Conservation (phyloP, 1,140 invertebrate species). For the Arion vulgaris region DNA sequence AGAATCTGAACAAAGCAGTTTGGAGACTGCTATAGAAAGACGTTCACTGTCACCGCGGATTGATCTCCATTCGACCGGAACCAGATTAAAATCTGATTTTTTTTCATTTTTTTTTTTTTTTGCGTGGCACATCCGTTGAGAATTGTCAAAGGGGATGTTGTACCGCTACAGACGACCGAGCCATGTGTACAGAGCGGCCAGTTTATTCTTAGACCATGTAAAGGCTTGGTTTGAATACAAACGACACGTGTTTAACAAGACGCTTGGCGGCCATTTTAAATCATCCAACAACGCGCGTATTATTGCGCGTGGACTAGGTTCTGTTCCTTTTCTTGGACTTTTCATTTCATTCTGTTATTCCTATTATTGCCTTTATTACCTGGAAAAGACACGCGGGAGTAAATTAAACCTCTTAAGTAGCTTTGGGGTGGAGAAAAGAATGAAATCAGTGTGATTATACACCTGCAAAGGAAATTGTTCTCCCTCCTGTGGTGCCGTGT, state of each 20-base stretch:
- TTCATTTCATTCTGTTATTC: slow-evolving; percentile 1
- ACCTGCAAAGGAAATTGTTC: slow-evolving; percentile 1
- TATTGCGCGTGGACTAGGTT: background rate
- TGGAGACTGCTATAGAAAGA: background rate
- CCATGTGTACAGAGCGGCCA: background rate
- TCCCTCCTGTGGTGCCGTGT: background rate
- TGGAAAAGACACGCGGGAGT: background rate
- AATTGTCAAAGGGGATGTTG: slow-evolving; percentile 1
- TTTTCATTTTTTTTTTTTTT: too few species aligned
- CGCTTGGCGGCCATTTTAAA: background rate
- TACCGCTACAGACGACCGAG: background rate
- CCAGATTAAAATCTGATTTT: slow-evolving; percentile 6
- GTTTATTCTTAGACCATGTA: background rate
- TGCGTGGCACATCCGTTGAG: background rate
- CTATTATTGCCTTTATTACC: background rate
- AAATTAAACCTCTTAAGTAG: slow-evolving; percentile 8
- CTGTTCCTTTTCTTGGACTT: slow-evolving; percentile 4
- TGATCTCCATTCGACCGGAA: slow-evolving; percentile 9
- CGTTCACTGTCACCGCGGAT: background rate
- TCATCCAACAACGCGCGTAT: slow-evolving; percentile 13
- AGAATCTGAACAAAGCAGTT: background rate
- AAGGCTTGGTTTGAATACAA: background rate
- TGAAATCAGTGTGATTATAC: background rate
- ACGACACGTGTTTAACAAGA: background rate
- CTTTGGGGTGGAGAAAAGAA: background rate